phyloP scores from a whole-genome alignment of 1,140 invertebrate genomes.

The Solenopsis fugax region DNA sequence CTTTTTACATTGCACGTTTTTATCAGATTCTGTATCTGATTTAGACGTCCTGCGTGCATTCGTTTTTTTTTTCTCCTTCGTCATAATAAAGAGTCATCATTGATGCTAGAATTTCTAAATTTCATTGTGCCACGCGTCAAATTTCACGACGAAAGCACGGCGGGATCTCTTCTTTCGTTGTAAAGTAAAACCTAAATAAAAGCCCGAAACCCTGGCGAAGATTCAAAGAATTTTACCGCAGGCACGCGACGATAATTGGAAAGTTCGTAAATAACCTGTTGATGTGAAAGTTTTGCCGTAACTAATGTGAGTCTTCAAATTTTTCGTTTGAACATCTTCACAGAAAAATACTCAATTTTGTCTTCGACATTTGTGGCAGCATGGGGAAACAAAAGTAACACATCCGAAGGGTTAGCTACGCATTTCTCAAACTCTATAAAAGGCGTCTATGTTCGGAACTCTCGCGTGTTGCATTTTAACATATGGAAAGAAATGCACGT shows the following conservation, averaged over 20 bases:
- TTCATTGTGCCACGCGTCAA: no score
- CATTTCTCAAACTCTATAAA: neutral
- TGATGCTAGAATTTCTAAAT: no score
- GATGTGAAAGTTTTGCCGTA: neutral
- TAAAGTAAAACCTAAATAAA: no score
- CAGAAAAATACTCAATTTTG: neutral
- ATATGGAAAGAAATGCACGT: neutral
- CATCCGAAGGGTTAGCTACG: neutral
- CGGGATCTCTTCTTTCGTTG: no score
- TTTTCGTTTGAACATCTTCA: neutral
- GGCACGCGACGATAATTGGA: neutral
- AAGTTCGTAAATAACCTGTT: neutral
- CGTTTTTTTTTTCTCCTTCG: no score
- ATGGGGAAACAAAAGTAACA: neutral
- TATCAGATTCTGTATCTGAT: neutral
- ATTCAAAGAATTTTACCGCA: neutral
- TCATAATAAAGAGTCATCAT: no score
- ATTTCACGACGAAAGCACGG: no score
- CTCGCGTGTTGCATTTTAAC: neutral
- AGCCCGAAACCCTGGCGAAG: neutral
- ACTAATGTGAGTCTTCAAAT: slow-evolving; percentile 5
- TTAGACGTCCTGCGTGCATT: neutral
- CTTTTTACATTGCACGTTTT: neutral
- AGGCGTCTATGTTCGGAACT: neutral
- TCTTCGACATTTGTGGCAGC: no score